Conservation (phyloP, 2,888 invertebrate species). For the Neoaliturus tenellus region DNA sequence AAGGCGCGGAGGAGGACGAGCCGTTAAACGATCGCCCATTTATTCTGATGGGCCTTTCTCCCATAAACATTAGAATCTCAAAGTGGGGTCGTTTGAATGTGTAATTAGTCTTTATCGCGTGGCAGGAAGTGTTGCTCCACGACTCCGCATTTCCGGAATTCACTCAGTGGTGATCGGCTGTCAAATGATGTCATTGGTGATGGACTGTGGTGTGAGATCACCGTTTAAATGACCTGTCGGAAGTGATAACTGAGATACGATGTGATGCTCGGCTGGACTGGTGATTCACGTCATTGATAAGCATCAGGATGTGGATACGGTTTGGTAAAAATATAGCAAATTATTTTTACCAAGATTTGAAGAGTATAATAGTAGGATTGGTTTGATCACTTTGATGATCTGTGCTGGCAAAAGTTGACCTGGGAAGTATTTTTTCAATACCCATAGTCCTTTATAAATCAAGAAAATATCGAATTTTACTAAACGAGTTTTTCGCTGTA, state of each 20-base stretch:
- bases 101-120: background rate
- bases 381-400: too few relatives aligned
- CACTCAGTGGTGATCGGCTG: background rate
- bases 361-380: too few relatives aligned
- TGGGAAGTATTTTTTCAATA: too few relatives aligned
- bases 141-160: background rate
- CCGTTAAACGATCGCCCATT: background rate
- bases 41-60: constrained; percentile 26
- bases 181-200: background rate
- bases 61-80: constrained; percentile 4
- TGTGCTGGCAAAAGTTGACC: too few relatives aligned
- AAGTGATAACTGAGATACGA: background rate
- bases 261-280: too few relatives aligned
- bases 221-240: background rate
- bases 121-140: background rate
- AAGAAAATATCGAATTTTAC: too few relatives aligned
- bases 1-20: background rate
- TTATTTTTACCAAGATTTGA: too few relatives aligned
- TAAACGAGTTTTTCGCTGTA: too few relatives aligned
- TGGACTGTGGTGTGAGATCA: background rate
- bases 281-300: background rate
- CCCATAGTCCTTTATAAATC: too few relatives aligned
- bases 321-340: too few relatives aligned
- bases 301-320: too few relatives aligned
- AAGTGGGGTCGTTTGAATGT: constrained; percentile 21